Evolutionary conservation across 1,140 invertebrate species (phyloP).

Genomic region (Pachypsylla venusta): DNA sequence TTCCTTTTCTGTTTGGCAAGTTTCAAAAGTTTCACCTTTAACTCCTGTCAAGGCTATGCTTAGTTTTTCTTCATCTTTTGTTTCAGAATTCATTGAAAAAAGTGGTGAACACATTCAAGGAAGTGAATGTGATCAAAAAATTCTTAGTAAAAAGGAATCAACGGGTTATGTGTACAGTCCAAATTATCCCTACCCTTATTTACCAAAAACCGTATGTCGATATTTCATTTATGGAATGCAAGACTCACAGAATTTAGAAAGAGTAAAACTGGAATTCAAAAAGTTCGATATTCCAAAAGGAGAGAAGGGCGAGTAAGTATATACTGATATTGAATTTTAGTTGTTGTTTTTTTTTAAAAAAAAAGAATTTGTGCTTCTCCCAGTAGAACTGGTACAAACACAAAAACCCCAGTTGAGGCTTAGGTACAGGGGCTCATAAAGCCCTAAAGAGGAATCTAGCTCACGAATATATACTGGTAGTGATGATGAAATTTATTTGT

Average conservation of each 20-base stretch:
- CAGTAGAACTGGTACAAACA: too few species aligned
- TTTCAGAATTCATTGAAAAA: constrained; percentile 82
- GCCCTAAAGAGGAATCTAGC: too few species aligned
- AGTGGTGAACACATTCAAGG: constrained; percentile 84
- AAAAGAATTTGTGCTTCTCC: too few species aligned
- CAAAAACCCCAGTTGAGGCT: too few species aligned
- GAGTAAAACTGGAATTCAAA: constrained; percentile 72
- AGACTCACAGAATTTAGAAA: constrained; percentile 85
- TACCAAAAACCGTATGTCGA: constrained; percentile 86
- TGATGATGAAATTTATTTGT: too few species aligned
- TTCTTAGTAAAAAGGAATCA: constrained; percentile 82
- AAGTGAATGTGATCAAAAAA: constrained; percentile 94
- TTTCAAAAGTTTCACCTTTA: too few species aligned
- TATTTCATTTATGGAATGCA: constrained; percentile 97
- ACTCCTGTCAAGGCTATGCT: too few species aligned
- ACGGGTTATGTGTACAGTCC: constrained; percentile 83
- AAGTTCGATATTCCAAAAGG: constrained; percentile 80
- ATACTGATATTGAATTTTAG: too few species aligned
- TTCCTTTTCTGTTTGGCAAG: too few species aligned
- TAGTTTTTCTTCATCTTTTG: constrained; percentile 12
- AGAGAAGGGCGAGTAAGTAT: constrained; percentile 49
- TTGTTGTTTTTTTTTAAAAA: too few species aligned
- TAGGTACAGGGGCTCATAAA: too few species aligned
- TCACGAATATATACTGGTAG: too few species aligned
- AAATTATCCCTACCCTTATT: constrained; percentile 87